Percentiles rank a stretch among this genome's conserved stretches.
Conservation (phyloP, 2,888 invertebrate genomes). For the Atrina japonica region DNA sequence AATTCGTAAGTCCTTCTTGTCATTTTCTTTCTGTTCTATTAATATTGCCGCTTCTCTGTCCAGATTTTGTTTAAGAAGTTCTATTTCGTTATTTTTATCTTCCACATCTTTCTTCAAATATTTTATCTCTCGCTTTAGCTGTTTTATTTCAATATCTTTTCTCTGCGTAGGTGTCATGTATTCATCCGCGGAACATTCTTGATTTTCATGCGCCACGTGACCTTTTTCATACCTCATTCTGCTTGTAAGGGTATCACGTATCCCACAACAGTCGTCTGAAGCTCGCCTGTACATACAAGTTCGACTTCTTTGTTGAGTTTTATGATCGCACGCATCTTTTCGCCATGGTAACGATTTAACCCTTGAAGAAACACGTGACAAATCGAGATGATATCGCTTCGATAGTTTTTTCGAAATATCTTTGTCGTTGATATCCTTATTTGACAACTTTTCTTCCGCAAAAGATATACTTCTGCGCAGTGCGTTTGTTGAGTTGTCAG, state of each 20-base stretch:
- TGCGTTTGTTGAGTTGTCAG: too few species aligned
- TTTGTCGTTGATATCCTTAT: too few species aligned
- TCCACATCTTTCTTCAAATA: constrained; percentile 56
- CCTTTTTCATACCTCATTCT: constrained; percentile 63
- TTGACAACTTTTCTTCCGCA: too few species aligned
- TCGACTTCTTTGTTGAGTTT: too few species aligned
- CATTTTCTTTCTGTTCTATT: constrained; percentile 54
- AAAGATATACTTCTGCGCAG: too few species aligned
- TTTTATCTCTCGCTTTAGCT: constrained; percentile 59
- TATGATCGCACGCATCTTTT: too few species aligned
- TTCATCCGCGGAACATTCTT: constrained; percentile 50
- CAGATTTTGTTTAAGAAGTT: constrained; percentile 53
- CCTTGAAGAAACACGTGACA: too few species aligned
- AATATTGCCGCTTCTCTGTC: constrained; percentile 56
- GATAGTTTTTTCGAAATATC: too few species aligned
- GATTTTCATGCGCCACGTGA: constrained; percentile 55
- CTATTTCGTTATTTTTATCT: constrained; percentile 60
- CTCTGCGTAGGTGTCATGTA: constrained; percentile 71
- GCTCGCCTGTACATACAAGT: too few species aligned
- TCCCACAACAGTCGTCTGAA: neutral
- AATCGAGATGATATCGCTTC: too few species aligned
- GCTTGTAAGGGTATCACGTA: constrained; percentile 62
- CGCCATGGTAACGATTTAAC: too few species aligned
- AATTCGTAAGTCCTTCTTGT: constrained; percentile 48
- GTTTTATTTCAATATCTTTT: constrained; percentile 63